Evolutionary conservation across 2,113 vertebrate genomes (phyloP).

Genomic region (Strix aluco): DNA sequence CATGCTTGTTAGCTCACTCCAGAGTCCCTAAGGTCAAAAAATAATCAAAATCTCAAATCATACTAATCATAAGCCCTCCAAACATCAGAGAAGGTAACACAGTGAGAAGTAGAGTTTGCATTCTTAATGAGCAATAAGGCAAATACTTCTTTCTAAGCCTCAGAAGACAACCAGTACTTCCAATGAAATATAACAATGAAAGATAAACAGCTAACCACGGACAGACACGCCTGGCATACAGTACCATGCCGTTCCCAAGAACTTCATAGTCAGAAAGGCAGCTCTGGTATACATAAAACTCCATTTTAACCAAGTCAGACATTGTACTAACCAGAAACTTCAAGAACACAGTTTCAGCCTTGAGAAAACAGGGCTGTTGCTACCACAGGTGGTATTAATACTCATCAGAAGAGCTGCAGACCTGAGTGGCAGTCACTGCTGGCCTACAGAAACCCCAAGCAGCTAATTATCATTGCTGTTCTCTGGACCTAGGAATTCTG

Average conservation of each 20-base stretch:
- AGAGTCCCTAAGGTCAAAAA: background rate
- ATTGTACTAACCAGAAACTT: background rate
- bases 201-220: slow-evolving; percentile 71
- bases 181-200: background rate
- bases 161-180: background rate
- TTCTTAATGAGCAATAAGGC: background rate
- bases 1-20: background rate
- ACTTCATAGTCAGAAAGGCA: slow-evolving; percentile 76
- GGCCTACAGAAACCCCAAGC: background rate
- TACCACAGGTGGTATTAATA: background rate
- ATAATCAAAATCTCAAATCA: background rate
- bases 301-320: slow-evolving; percentile 45
- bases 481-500: background rate
- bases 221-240: slow-evolving; percentile 75
- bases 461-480: background rate
- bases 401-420: background rate
- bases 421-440: background rate
- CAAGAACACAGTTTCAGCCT: slow-evolving; percentile 35
- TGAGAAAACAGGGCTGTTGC: background rate
- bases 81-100: background rate
- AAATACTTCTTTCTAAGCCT: background rate
- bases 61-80: background rate
- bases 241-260: slow-evolving; percentile 73
- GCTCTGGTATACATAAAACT: slow-evolving; percentile 77
- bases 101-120: background rate